Percentiles rank a stretch among this genome's conserved stretches.
phyloP scores from a whole-genome alignment of 2,113 vertebrate genomes.

The Nestor notabilis region DNA sequence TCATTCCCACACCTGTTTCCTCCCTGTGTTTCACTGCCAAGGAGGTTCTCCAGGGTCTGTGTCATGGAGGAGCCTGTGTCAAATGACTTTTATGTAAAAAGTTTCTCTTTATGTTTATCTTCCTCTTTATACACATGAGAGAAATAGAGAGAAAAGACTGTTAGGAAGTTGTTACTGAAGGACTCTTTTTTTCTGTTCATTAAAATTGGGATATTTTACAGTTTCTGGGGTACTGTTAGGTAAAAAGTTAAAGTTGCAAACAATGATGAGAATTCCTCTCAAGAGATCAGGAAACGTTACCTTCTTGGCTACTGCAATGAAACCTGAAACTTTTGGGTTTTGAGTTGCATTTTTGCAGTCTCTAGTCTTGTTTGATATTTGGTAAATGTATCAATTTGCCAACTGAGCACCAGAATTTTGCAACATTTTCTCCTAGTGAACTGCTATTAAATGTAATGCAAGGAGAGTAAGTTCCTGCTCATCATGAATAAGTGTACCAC shows the following conservation, averaged over 20 bases:
- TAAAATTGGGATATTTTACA: background rate
- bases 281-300: constrained; percentile 22
- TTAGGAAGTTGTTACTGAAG: background rate
- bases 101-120: constrained; percentile 26
- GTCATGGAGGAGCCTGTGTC: background rate
- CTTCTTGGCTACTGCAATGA: constrained; percentile 26
- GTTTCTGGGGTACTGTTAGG: constrained; percentile 15
- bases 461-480: background rate
- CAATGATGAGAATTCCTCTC: background rate
- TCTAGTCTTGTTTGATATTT: background rate
- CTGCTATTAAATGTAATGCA: background rate
- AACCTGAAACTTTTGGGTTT: constrained; percentile 38
- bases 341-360: constrained; percentile 1
- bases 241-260: background rate
- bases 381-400: background rate
- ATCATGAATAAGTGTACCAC: background rate
- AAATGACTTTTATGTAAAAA: background rate
- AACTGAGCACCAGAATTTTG: background rate
- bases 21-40: constrained; percentile 20
- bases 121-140: constrained; percentile 16
- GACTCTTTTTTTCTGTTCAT: background rate
- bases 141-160: background rate
- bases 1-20: constrained; percentile 56
- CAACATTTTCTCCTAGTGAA: background rate
- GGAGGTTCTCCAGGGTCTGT: background rate